Evolutionary conservation across 2,888 invertebrate species (phyloP), one percentile per base, ranked within the genome.

Genomic region (Meandrusa payeni): DNA sequence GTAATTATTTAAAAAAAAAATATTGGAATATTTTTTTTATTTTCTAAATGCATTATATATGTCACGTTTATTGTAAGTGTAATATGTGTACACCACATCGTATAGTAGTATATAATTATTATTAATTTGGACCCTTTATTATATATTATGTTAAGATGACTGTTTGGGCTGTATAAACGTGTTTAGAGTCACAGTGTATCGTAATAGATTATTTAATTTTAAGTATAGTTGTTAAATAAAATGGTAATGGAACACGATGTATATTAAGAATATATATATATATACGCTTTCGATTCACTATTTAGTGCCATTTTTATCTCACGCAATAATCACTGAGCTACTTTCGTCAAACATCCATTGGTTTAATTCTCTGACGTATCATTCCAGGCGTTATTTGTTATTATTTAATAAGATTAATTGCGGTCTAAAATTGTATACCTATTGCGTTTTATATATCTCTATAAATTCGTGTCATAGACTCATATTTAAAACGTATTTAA

Each of bases 251-350:
- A 19, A 26, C 26, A 20, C 19, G 12, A n/a, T 9, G 7, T 26
- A 10, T 20, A 5, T 17, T 11, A 24, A 12, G 10, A 13, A 15
- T 36, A 1, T 23, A 5, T 32, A 9, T 40, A 6, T 20, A 27
- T 13, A 31, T 11, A 23, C 3, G 11, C 19, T 10, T 24, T 31
- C 7, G 20, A 17, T 10, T 6, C 34, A 17, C 13, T 19, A 27
- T 28, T n/a, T 24, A 33, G 44, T 44, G 39, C 39, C 44, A 44
- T 44, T 39, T 15, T 22, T 3, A 32, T n/a, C n/a, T n/a, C n/a
- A n/a, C n/a, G n/a, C n/a, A n/a, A n/a, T n/a, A n/a, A n/a, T n/a
- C n/a, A n/a, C n/a, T n/a, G n/a, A n/a, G n/a, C n/a, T n/a, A n/a
- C n/a, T n/a, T n/a, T n/a, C n/a, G n/a, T n/a, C n/a, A n/a, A n/a